These are phyloP conservation scores for Dryococelus australis DNA, from an alignment of 2,888 invertebrate genomes.

Conservation along the genomic window DNA sequence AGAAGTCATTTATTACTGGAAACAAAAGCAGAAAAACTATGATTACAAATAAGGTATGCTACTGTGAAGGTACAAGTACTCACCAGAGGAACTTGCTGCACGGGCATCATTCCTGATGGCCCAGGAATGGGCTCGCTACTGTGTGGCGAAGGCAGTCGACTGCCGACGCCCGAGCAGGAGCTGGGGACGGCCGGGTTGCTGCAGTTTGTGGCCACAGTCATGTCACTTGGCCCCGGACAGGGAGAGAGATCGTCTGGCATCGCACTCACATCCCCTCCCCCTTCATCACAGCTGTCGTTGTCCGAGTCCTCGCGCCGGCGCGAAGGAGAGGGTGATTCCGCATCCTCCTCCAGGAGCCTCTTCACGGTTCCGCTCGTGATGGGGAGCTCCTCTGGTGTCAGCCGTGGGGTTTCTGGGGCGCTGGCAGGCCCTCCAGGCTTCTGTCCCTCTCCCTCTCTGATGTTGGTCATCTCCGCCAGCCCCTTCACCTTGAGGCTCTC, in stretches of 20 bases:
- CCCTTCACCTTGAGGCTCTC: constrained; percentile 94
- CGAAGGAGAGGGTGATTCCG: constrained; percentile 46
- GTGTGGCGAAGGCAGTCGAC: constrained; percentile 66
- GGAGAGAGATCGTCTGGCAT: constrained; percentile 40
- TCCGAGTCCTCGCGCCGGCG: constrained; percentile 48
- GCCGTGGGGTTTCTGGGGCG: constrained; percentile 42
- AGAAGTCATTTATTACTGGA: too few species aligned
- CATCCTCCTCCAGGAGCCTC: constrained; percentile 41
- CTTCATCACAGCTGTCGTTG: constrained; percentile 46
- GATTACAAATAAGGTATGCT: too few species aligned
- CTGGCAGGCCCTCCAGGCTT: constrained; percentile 43
- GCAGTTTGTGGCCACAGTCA: constrained; percentile 45
- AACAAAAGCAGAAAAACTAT: too few species aligned
- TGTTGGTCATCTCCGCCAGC: constrained; percentile 90
- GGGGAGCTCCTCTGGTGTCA: constrained; percentile 41
- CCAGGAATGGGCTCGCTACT: constrained; percentile 76
- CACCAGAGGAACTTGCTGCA: constrained; percentile 89
- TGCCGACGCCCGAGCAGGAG: constrained; percentile 44
- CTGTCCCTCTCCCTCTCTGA: constrained; percentile 53
- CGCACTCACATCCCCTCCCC: constrained; percentile 39
- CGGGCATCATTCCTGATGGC: constrained; percentile 85
- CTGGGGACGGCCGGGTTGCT: constrained; percentile 54
- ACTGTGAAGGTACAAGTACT: constrained; percentile 54
- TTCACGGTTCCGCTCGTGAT: constrained; percentile 32
- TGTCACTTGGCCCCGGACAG: constrained; percentile 45